Evolutionary conservation across 1,140 invertebrate species (phyloP).

Genomic region (Ceratitis capitata): DNA sequence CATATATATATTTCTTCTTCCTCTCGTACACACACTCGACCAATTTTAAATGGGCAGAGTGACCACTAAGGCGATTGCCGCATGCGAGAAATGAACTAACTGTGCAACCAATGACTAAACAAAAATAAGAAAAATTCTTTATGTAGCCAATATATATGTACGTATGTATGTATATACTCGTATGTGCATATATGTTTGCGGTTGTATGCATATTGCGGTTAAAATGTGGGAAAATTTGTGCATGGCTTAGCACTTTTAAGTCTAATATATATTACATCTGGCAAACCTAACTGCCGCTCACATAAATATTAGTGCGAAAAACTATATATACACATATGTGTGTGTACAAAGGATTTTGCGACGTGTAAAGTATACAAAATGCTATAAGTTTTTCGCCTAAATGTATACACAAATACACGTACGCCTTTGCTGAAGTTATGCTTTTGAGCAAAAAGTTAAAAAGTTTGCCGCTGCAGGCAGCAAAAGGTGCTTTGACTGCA

Average conservation of each 20-base stretch:
- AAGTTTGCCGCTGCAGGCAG: slow-evolving; percentile 1
- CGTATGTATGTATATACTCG: neutral
- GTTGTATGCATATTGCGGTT: neutral
- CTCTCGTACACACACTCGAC: too few relatives aligned
- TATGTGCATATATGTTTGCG: neutral
- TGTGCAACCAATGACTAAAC: neutral
- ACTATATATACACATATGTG: neutral
- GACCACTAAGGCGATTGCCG: neutral
- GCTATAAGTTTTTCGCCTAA: neutral
- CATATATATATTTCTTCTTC: too few relatives aligned
- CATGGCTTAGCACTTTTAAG: slow-evolving; percentile 30
- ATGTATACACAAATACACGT: neutral
- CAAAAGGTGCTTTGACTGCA: slow-evolving; percentile 27
- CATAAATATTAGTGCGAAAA: neutral
- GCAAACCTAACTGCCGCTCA: too few relatives aligned
- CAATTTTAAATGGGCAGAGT: neutral
- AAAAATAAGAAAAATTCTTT: neutral
- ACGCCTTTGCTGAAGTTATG: neutral
- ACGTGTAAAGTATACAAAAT: slow-evolving; percentile 26
- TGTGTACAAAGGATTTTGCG: neutral
- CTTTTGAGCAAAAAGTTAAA: neutral
- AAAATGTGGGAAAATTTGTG: slow-evolving; percentile 11
- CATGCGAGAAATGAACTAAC: slow-evolving; percentile 18
- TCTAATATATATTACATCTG: neutral
- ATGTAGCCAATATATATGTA: neutral